Conservation (phyloP, 2,797 vertebrate species). For the Platalea minor region DNA sequence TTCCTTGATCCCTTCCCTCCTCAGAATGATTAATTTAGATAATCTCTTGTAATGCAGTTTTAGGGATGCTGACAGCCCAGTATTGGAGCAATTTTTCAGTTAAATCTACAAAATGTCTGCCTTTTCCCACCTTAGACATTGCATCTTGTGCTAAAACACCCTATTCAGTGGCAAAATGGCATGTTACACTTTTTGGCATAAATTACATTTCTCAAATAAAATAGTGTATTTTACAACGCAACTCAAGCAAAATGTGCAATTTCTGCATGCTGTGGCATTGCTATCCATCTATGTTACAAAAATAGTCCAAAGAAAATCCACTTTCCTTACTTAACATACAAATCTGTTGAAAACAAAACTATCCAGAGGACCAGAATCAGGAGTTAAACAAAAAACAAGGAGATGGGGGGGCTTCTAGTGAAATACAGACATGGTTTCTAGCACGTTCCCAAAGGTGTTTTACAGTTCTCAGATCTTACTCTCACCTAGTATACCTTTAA, state of each 20-base stretch:
- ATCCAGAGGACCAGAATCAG: neutral
- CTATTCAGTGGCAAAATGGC: conserved; percentile 63
- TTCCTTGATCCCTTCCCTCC: conserved; percentile 62
- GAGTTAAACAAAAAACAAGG: neutral
- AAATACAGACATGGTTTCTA: neutral
- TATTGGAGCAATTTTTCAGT: conserved; percentile 39
- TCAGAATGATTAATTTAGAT: conserved; percentile 57
- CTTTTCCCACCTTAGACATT: neutral
- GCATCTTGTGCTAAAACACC: conserved; percentile 70
- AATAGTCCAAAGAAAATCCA: conserved; percentile 45
- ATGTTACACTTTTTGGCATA: conserved; percentile 74
- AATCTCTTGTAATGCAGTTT: conserved; percentile 44
- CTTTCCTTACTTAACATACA: conserved; percentile 10
- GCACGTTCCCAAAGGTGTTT: neutral
- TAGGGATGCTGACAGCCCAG: conserved; percentile 75
- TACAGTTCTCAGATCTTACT: neutral
- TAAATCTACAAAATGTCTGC: conserved; percentile 19
- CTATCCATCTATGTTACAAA: conserved; percentile 46
- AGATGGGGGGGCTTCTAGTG: neutral
- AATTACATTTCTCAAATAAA: conserved; percentile 70
- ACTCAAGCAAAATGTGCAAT: conserved; percentile 75
- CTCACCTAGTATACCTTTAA: neutral
- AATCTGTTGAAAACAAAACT: conserved; percentile 32
- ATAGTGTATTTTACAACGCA: conserved; percentile 73
- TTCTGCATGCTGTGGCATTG: conserved; percentile 67